Base-by-base conservation (phyloP, 2,888 invertebrate species). In the Callinectes sapidus region DNA sequence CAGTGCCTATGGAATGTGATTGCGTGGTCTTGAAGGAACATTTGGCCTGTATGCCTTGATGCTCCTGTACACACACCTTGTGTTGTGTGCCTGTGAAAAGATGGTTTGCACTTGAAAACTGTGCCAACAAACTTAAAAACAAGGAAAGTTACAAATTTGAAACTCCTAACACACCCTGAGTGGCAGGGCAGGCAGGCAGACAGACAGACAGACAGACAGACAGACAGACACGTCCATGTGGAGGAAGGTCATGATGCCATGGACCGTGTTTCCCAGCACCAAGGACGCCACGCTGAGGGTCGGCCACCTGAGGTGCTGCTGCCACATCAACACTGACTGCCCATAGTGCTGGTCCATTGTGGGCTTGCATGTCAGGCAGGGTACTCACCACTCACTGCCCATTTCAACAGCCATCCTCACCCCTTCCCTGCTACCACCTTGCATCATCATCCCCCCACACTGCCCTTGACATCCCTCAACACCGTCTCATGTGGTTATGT, bases 321-420 rank as follows among this genome's bases (percentile, higher is more conserved):
- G 81, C 32, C 81, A 81, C 81, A 32, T 16, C 81, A 35, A 81
- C 81, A 81, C 28, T 32, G 35, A 32, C 81, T 32, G 81, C 81
- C 81, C 35, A 71, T 35, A 81, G 81, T 81, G 81, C 81, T 81
- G 81, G 81, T 81, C 81, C 81, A 35, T 35, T 81, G 81, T 81
- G 81, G 81, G 81, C 81, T 35, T n/a, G 81, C 18, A 35, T 81
- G 81, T 32, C 35, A 35, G 81, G 81, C 81, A 71, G 71, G 28
- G 28, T 28, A n/a, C 81, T 81, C 35, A 81, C 35, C 81, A 32
- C 35, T 16, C 81, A 32, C 35, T 16, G 35, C 81, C 81, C 81
- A 81, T 35, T 32, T n/a, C 35, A 35, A 32, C 71, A 77, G n/a
- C 71, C 28, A 77, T n/a, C 71, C 71, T 77, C 71, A 77, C 32